Conservation (phyloP, 2,888 invertebrate genomes). For the Stratiomys singularior region DNA sequence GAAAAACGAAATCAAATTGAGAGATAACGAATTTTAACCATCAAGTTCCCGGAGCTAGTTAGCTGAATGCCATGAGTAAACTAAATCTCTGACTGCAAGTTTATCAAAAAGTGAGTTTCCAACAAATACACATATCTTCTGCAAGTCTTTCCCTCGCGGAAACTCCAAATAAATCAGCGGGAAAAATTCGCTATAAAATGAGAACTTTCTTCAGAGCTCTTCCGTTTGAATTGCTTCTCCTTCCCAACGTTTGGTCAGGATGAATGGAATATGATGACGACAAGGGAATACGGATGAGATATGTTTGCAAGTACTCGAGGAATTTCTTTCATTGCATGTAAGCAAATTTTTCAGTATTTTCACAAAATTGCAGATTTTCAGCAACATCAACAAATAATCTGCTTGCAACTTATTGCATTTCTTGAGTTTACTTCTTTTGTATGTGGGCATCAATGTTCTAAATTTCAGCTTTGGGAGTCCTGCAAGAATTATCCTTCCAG, state of each 20-base stretch:
- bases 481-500: too few relatives aligned
- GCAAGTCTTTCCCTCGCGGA: slow-evolving; percentile 23
- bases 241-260: neutral
- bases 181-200: slow-evolving; percentile 48
- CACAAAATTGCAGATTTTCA: slow-evolving; percentile 24
- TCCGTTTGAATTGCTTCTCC: neutral
- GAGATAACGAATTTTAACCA: too few relatives aligned
- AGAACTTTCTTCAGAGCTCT: slow-evolving; percentile 45
- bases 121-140: slow-evolving; percentile 2
- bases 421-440: too few relatives aligned
- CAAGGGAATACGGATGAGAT: neutral
- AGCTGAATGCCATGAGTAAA: too few relatives aligned
- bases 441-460: too few relatives aligned
- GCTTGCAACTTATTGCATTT: too few relatives aligned
- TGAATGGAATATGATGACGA: too few relatives aligned
- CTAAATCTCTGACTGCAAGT: too few relatives aligned
- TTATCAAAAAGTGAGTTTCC: too few relatives aligned
- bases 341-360: slow-evolving; percentile 5
- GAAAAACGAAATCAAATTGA: too few relatives aligned
- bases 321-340: neutral
- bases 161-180: slow-evolving; percentile 48
- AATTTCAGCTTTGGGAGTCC: too few relatives aligned
- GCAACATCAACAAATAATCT: neutral
- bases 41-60: too few relatives aligned
- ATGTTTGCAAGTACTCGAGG: neutral